Evolutionary conservation across 1,140 invertebrate species (phyloP), one percentile per base, ranked within the genome.

Genomic region (Chionoecetes opilio): DNA sequence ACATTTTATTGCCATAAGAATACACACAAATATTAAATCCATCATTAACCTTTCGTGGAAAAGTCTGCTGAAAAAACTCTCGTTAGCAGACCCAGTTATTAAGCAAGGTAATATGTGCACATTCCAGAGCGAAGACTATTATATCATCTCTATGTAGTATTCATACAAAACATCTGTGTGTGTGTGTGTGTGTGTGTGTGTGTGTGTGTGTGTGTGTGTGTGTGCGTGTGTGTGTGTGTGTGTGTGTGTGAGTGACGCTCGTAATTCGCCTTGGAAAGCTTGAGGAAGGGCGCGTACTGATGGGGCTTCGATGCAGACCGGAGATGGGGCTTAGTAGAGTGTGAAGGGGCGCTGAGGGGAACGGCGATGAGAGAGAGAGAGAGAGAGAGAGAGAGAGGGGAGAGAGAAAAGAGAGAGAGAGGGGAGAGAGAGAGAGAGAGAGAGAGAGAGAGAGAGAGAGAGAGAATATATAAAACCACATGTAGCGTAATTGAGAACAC

Each of bases 161-260:
- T n/a, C n/a, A n/a, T n/a, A n/a, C n/a, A n/a, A n/a, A n/a, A n/a
- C n/a, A n/a, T n/a, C 46, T 53, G 46, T n/a, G 0, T 17, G 5
- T 75, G n/a, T 17, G 11, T n/a, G 21, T n/a, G 21, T 63, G 53
- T 21, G 9, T 21, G 53, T 9, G 53, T 63, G 38, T 3, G 46
- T 2, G 46, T 53, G 46, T n/a, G 0, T 75, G 63, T 75, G n/a
- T 75, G 63, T n/a, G 63, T 75, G 63, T n/a, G 63, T 75, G 63
- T n/a, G 63, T 75, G 63, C 8, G 63, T 75, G 63, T 75, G 63
- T 75, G 63, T 75, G 63, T 75, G 63, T 75, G 63, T 75, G 63
- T 75, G 63, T 75, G 63, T 75, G 63, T 75, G 63, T 75, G 63
- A n/a, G 63, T 75, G 63, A n/a, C 21, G 21, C 63, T 1, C 63